Conservation (phyloP, 2,888 invertebrate genomes). For the Drosophila setosimentum region DNA sequence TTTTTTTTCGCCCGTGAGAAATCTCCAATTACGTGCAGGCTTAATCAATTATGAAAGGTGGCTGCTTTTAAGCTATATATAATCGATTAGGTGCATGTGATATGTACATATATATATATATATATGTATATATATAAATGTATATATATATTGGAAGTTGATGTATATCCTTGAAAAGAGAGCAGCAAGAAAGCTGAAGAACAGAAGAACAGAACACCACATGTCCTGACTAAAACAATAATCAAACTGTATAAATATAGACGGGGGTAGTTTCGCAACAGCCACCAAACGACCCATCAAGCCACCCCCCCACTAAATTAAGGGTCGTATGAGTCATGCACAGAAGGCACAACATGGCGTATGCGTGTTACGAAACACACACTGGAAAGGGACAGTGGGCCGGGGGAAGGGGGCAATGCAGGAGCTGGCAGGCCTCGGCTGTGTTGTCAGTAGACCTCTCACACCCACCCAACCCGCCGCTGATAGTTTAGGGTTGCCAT, state of each 20-base stretch:
- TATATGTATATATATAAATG: background rate
- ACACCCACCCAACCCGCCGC: background rate
- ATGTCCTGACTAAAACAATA: constrained; percentile 28
- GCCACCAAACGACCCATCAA: constrained; percentile 4
- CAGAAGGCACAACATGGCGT: constrained; percentile 52
- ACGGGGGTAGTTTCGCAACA: constrained; percentile 52
- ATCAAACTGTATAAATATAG: constrained; percentile 44
- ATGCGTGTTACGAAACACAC: constrained; percentile 46
- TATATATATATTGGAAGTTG: constrained; percentile 22
- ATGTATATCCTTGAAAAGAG: constrained; percentile 36
- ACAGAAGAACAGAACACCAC: background rate
- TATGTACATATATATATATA: background rate
- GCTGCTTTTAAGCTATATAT: constrained; percentile 33
- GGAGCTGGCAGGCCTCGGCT: constrained; percentile 33
- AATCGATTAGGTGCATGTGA: constrained; percentile 44
- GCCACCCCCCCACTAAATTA: background rate
- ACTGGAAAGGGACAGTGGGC: background rate
- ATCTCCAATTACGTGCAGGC: constrained; percentile 20
- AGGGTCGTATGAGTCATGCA: constrained; percentile 59
- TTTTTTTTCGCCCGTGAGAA: too few relatives aligned
- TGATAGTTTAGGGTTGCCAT: constrained; percentile 17
- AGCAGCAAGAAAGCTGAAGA: background rate
- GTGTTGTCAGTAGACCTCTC: background rate
- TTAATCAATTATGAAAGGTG: constrained; percentile 55
- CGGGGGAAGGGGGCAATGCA: constrained; percentile 21